These are phyloP conservation scores for Chloroclysta siterata DNA, from an alignment of 2,888 invertebrate genomes.

Conservation along the genomic window DNA sequence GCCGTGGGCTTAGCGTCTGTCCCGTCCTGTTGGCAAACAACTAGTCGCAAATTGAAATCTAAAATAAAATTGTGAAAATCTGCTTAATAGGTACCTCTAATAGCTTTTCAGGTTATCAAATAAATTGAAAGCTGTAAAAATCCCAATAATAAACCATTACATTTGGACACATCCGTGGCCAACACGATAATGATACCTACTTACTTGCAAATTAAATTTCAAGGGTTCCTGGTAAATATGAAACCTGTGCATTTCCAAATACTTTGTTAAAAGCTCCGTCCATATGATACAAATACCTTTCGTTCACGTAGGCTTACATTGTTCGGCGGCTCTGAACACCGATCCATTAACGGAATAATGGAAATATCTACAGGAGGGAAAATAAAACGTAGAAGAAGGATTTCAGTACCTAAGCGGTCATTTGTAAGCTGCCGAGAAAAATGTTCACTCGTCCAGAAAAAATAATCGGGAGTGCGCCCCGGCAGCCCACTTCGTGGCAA, in stretches of 20 bases:
- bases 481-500: conserved; percentile 41
- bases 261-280: conserved; percentile 4
- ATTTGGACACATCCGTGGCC: conserved; percentile 3
- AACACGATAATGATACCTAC: neutral
- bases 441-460: conserved; percentile 77
- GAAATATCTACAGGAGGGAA: conserved; percentile 70
- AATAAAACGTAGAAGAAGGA: conserved; percentile 75
- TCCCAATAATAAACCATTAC: neutral
- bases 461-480: conserved; percentile 66
- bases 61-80: too few relatives aligned
- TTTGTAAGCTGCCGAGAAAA: conserved; percentile 80
- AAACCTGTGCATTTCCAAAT: conserved; percentile 11
- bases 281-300: conserved; percentile 40
- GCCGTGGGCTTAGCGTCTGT: too few relatives aligned
- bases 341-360: conserved; percentile 79
- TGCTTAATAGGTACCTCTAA: too few relatives aligned
- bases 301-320: conserved; percentile 63
- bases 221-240: conserved; percentile 1
- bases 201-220: conserved; percentile 7
- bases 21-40: too few relatives aligned
- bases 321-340: conserved; percentile 70
- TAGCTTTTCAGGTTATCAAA: too few relatives aligned
- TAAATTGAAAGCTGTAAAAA: too few relatives aligned
- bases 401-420: conserved; percentile 78
- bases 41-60: too few relatives aligned